Percentiles rank a stretch among this genome's conserved stretches.
Conservation (phyloP, 2,113 vertebrate species). For the Calidris pygmaea region DNA sequence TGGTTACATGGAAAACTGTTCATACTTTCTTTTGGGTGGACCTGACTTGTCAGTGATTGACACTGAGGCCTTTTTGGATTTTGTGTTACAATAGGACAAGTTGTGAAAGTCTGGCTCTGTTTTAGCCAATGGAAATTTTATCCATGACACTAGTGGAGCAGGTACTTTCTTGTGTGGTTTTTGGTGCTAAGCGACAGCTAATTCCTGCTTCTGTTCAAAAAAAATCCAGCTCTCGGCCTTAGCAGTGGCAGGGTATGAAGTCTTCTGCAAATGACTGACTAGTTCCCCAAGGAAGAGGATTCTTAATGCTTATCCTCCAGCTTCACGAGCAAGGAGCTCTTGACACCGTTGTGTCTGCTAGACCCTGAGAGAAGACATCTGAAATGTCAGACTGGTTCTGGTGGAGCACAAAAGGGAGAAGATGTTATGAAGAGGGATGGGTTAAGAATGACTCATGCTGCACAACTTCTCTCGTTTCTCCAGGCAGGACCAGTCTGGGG, state of each 20-base stretch:
- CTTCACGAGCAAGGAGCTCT: neutral
- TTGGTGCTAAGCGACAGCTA: neutral
- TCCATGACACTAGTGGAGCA: neutral
- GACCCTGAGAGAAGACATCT: neutral
- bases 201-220: neutral
- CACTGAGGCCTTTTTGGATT: neutral
- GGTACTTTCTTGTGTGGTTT: neutral
- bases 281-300: neutral
- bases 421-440: neutral
- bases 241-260: neutral
- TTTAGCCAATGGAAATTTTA: neutral
- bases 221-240: neutral
- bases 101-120: neutral
- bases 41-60: neutral
- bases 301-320: neutral
- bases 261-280: neutral
- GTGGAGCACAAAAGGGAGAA: neutral
- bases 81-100: neutral
- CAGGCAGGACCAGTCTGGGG: neutral
- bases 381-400: neutral
- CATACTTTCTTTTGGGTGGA: neutral
- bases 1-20: neutral
- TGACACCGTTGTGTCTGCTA: neutral
- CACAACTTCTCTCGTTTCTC: neutral
- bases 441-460: neutral